These are phyloP conservation scores for Fukomys damarensis DNA, from an alignment of 2,113 vertebrate species.

Conservation along the genomic window DNA sequence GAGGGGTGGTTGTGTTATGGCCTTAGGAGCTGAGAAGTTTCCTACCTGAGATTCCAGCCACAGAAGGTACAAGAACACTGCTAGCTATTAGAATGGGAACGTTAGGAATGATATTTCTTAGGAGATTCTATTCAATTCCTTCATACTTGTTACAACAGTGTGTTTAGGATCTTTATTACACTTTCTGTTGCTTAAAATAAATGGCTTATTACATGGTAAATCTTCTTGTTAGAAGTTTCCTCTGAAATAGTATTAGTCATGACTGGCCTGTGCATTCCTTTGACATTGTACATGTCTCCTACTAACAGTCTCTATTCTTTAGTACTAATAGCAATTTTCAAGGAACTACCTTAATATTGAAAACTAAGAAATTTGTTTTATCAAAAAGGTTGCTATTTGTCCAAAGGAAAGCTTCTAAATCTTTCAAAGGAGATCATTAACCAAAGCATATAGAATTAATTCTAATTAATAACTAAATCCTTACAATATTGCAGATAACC, in stretches of 20 bases:
- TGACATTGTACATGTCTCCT: constrained; percentile 55
- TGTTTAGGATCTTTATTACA: constrained; percentile 71
- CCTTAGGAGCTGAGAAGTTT: constrained; percentile 27
- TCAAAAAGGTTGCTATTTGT: constrained; percentile 10
- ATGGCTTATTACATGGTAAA: constrained; percentile 61
- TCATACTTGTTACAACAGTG: constrained; percentile 45
- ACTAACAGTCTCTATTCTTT: constrained; percentile 64
- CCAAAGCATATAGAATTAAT: constrained; percentile 51
- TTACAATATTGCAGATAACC: not conserved
- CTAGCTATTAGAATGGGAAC: not conserved
- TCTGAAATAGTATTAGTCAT: constrained; percentile 67
- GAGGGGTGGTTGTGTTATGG: not conserved
- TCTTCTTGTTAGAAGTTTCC: constrained; percentile 61
- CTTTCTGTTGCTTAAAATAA: constrained; percentile 63
- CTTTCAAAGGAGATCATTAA: not conserved
- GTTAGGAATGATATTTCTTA: constrained; percentile 38
- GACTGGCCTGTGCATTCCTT: constrained; percentile 49
- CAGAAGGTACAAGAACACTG: not conserved
- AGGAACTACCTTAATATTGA: constrained; percentile 55
- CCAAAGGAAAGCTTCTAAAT: not conserved
- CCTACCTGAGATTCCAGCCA: not conserved
- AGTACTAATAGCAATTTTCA: constrained; percentile 57
- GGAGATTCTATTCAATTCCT: constrained; percentile 62
- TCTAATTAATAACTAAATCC: not conserved
- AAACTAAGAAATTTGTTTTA: constrained; percentile 58